Percentiles rank a stretch among this genome's conserved stretches.
These are phyloP conservation scores for Carapus acus DNA, from an alignment of 2,797 vertebrate species.

Conservation along the genomic window DNA sequence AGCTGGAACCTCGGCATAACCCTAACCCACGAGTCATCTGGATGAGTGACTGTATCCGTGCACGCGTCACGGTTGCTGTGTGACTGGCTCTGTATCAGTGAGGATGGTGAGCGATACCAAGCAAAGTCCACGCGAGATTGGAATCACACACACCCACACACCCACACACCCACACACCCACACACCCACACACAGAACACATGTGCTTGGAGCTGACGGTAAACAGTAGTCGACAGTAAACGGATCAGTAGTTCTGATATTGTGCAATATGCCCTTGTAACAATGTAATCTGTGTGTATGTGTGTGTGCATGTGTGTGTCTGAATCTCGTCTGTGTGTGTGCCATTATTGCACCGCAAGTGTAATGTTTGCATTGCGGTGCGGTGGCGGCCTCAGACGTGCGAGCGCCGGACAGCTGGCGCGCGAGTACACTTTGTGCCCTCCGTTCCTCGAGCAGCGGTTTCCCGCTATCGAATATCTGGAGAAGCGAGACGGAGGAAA, in stretches of 20 bases:
- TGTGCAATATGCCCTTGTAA: conserved; percentile 24
- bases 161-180: conserved; percentile 13
- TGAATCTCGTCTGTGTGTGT: conserved; percentile 9
- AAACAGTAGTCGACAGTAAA: conserved; percentile 6
- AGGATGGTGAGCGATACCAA: conserved; percentile 18
- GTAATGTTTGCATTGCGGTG: conserved; percentile 19
- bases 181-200: conserved; percentile 1
- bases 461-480: conserved; percentile 56
- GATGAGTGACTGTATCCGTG: conserved; percentile 20
- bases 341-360: conserved; percentile 4
- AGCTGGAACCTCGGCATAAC: too few relatives aligned
- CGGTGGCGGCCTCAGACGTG: conserved; percentile 23
- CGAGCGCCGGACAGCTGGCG: conserved; percentile 51
- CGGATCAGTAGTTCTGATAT: conserved; percentile 13
- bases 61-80: too few relatives aligned
- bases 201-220: conserved; percentile 10
- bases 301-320: too few relatives aligned
- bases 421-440: conserved; percentile 30
- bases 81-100: conserved; percentile 29
- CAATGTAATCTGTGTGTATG: neutral
- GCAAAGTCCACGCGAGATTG: too few relatives aligned
- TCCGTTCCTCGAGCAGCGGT: conserved; percentile 37
- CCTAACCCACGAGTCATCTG: conserved; percentile 24
- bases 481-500: conserved; percentile 24
- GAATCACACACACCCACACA: too few relatives aligned